Percentiles rank a stretch among this genome's conserved stretches.
phyloP scores from a whole-genome alignment of 1,140 invertebrate genomes.

The Arion vulgaris region DNA sequence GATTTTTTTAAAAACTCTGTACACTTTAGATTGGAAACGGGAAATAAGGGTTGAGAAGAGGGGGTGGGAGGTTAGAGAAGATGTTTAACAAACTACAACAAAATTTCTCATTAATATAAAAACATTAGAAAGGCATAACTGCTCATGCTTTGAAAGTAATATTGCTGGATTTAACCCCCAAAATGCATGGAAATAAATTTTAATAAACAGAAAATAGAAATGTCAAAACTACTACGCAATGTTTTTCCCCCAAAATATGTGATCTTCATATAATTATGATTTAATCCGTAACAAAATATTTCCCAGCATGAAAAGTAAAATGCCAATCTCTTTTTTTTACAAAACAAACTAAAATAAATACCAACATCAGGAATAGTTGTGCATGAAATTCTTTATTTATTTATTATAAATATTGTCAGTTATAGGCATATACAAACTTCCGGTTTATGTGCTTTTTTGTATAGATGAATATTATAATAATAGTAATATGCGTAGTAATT shows the following conservation, averaged over 20 bases:
- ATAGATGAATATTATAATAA: too few relatives aligned
- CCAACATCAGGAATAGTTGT: neutral
- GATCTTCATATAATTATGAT: neutral
- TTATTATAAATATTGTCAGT: neutral
- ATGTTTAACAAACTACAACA: too few relatives aligned
- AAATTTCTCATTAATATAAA: too few relatives aligned
- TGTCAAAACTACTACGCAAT: constrained; percentile 9
- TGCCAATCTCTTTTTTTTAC: neutral
- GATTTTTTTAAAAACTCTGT: too few relatives aligned
- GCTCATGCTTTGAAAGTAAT: constrained; percentile 17
- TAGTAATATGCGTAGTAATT: constrained; percentile 9
- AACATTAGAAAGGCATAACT: neutral
- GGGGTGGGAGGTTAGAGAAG: too few relatives aligned
- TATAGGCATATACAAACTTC: too few relatives aligned
- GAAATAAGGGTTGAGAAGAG: too few relatives aligned
- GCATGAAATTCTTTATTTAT: neutral
- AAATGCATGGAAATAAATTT: neutral
- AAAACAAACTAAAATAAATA: constrained; percentile 3
- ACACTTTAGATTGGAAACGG: too few relatives aligned
- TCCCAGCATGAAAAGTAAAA: neutral
- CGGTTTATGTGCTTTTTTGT: too few relatives aligned
- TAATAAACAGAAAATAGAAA: neutral
- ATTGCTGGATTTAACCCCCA: neutral
- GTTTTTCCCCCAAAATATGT: neutral
- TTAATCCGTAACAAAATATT: neutral